Percentiles rank a stretch among this genome's conserved stretches.
These are phyloP conservation scores for Ischnus inquisitorius DNA, from an alignment of 2,888 invertebrate species.

Conservation along the genomic window DNA sequence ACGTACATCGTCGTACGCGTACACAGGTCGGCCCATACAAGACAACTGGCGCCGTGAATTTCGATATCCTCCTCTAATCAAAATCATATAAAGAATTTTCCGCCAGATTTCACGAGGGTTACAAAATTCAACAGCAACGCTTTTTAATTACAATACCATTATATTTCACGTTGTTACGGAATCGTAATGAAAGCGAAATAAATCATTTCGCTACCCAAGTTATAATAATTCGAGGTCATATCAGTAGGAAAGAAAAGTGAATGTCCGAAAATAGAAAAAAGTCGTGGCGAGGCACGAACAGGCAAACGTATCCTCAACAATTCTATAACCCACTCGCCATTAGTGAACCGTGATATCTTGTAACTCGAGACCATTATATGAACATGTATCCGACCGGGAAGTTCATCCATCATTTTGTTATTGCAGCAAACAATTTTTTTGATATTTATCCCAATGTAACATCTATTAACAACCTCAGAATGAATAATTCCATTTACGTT, in stretches of 20 bases:
- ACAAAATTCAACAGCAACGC: too few species aligned
- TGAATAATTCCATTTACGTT: conserved; percentile 14
- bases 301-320: neutral
- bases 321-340: conserved; percentile 15
- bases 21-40: too few species aligned
- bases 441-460: conserved; percentile 4
- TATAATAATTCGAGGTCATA: neutral
- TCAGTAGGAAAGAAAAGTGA: conserved; percentile 26
- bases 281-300: conserved; percentile 29
- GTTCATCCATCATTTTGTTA: conserved; percentile 31
- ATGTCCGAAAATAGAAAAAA: neutral
- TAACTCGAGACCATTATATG: conserved; percentile 10
- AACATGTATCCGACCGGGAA: conserved; percentile 24
- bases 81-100: too few species aligned
- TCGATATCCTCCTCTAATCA: too few species aligned
- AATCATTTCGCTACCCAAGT: neutral
- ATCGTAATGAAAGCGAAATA: too few species aligned
- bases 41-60: too few species aligned
- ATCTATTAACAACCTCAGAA: conserved; percentile 20
- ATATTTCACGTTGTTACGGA: too few species aligned
- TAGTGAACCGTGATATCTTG: conserved; percentile 11
- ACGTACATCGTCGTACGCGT: too few species aligned
- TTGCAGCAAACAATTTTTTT: conserved; percentile 43
- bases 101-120: too few species aligned
- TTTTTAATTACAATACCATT: too few species aligned